Percentiles rank a stretch among this genome's conserved stretches.
phyloP scores from a whole-genome alignment of 2,113 vertebrate genomes.

The Hirundichthys speculiger region DNA sequence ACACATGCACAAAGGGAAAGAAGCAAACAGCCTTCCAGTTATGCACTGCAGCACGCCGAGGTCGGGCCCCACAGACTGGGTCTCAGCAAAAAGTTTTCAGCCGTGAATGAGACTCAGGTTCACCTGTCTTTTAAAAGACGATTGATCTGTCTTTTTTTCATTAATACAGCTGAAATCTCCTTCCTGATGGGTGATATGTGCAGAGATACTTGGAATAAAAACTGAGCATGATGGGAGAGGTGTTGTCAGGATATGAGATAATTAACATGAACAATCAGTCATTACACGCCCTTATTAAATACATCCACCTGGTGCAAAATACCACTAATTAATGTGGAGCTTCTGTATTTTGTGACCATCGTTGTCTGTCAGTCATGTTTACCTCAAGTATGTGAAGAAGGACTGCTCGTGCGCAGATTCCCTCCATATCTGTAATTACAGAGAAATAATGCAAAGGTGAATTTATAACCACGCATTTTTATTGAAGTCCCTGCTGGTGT shows the following conservation, averaged over 20 bases:
- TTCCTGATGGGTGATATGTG: neutral
- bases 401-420: neutral
- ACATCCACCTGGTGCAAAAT: slow-evolving; percentile 43
- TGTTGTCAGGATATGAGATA: slow-evolving; percentile 22
- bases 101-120: slow-evolving; percentile 10
- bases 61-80: slow-evolving; percentile 35
- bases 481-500: slow-evolving; percentile 22
- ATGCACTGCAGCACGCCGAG: slow-evolving; percentile 29
- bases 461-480: slow-evolving; percentile 26
- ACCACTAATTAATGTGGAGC: slow-evolving; percentile 26
- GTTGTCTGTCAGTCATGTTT: slow-evolving; percentile 45
- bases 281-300: slow-evolving; percentile 18
- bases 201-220: neutral
- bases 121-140: neutral
- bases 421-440: slow-evolving; percentile 37
- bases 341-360: slow-evolving; percentile 16
- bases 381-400: slow-evolving; percentile 9
- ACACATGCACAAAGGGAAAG: slow-evolving; percentile 43
- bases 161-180: neutral
- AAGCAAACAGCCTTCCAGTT: slow-evolving; percentile 46
- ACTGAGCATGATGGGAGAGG: slow-evolving; percentile 9
- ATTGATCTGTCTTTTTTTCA: slow-evolving; percentile 1
- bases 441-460: slow-evolving; percentile 19
- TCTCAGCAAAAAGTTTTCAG: slow-evolving; percentile 3
- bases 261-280: slow-evolving; percentile 35